phyloP scores from a whole-genome alignment of 2,888 invertebrate species.

The Tolmerus cingulatus region DNA sequence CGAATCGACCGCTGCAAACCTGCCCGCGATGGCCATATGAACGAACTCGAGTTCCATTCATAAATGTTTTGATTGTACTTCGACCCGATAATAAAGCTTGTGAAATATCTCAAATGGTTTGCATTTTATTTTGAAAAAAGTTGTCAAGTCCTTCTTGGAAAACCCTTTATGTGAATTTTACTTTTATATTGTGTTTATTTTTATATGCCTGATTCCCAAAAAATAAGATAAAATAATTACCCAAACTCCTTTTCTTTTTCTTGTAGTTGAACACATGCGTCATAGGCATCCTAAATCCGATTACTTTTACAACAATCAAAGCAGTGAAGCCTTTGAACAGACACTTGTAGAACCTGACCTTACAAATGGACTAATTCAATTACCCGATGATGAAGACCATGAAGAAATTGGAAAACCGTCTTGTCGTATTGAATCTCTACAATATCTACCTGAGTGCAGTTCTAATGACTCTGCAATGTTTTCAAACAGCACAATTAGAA shows the following conservation, averaged over 20 bases:
- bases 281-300: slow-evolving; percentile 61
- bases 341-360: slow-evolving; percentile 62
- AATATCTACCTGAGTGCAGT: slow-evolving; percentile 17
- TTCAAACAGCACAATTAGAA: slow-evolving; percentile 1
- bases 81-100: too few relatives aligned
- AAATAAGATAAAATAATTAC: too few relatives aligned
- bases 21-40: too few relatives aligned
- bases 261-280: slow-evolving; percentile 62
- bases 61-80: too few relatives aligned
- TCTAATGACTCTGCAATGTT: slow-evolving; percentile 42
- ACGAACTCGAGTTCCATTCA: too few relatives aligned
- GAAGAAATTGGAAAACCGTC: slow-evolving; percentile 54
- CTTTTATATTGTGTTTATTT: too few relatives aligned
- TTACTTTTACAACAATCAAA: slow-evolving; percentile 55
- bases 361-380: slow-evolving; percentile 60
- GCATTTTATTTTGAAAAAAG: too few relatives aligned
- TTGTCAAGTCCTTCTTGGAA: too few relatives aligned
- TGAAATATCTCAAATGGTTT: too few relatives aligned
- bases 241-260: not conserved
- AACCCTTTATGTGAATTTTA: too few relatives aligned
- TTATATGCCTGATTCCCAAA: too few relatives aligned
- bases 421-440: not conserved
- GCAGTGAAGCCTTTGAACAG: slow-evolving; percentile 55
- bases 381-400: slow-evolving; percentile 61
- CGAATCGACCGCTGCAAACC: too few relatives aligned